Percentiles rank a stretch among this genome's conserved stretches.
phyloP scores from a whole-genome alignment of 2,888 invertebrate genomes.

The Perdita meconis region DNA sequence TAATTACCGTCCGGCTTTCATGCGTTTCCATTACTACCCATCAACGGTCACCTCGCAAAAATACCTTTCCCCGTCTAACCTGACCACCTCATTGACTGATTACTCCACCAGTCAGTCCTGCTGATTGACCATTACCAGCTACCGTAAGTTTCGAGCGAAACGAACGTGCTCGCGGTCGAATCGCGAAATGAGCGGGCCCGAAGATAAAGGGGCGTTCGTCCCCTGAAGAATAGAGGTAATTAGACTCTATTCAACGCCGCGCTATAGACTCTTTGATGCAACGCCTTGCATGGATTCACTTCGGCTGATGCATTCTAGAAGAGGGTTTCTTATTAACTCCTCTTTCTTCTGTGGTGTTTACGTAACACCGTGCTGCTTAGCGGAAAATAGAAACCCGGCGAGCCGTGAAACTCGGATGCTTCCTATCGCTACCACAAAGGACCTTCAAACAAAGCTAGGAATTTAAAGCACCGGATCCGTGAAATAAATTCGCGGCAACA shows the following conservation, averaged over 20 bases:
- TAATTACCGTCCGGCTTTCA: background rate
- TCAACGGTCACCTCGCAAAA: background rate
- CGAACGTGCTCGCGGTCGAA: background rate
- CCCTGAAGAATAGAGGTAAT: slow-evolving; percentile 46
- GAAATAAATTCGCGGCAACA: background rate
- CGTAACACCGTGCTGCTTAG: slow-evolving; percentile 40
- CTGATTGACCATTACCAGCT: slow-evolving; percentile 28
- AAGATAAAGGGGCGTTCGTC: slow-evolving; percentile 38
- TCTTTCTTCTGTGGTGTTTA: slow-evolving; percentile 37
- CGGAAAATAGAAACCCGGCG: too few species aligned
- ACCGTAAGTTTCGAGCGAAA: slow-evolving; percentile 8
- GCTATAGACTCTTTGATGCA: slow-evolving; percentile 22
- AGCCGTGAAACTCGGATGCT: slow-evolving; percentile 55
- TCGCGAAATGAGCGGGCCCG: slow-evolving; percentile 27
- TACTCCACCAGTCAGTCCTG: slow-evolving; percentile 38
- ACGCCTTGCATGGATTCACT: slow-evolving; percentile 31
- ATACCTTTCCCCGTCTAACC: background rate
- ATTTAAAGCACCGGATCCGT: too few species aligned
- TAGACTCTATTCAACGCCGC: slow-evolving; percentile 50
- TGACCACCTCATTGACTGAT: slow-evolving; percentile 18
- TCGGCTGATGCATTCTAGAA: background rate
- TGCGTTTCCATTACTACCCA: background rate
- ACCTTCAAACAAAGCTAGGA: too few species aligned
- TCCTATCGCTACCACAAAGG: too few species aligned
- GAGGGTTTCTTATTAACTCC: slow-evolving; percentile 25